These are phyloP conservation scores for Anser cygnoides DNA, from an alignment of 2,113 vertebrate species.

Conservation along the genomic window DNA sequence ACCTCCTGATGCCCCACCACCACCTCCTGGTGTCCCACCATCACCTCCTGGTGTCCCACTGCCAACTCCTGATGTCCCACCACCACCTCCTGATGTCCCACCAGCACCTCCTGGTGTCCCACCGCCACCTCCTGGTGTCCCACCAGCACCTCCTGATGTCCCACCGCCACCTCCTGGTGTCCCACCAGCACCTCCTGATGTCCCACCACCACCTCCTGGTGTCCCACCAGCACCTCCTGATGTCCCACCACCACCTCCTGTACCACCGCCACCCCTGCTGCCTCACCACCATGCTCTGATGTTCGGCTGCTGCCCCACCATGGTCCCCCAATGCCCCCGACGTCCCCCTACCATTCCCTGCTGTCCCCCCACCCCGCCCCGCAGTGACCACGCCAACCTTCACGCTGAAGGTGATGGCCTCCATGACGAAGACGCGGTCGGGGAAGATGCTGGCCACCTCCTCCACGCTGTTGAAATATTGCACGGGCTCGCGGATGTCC, in stretches of 20 bases:
- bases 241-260: neutral
- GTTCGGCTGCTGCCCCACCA: neutral
- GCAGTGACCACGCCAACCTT: constrained; percentile 79
- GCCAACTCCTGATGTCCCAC: too few relatives aligned
- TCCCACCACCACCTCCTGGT: neutral
- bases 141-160: too few relatives aligned
- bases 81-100: too few relatives aligned
- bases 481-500: constrained; percentile 92
- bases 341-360: neutral
- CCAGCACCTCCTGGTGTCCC: too few relatives aligned
- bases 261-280: neutral
- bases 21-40: too few relatives aligned
- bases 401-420: constrained; percentile 96
- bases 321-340: too few relatives aligned
- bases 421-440: constrained; percentile 96
- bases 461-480: constrained; percentile 97
- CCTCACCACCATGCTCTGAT: neutral
- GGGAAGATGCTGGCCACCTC: constrained; percentile 96
- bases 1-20: too few relatives aligned
- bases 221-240: too few relatives aligned
- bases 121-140: too few relatives aligned
- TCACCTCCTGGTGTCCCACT: too few relatives aligned
- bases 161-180: neutral
- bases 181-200: too few relatives aligned
- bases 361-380: neutral